Evolutionary conservation across 2,797 vertebrate species (phyloP).

Genomic region (Okamejei kenojei): DNA sequence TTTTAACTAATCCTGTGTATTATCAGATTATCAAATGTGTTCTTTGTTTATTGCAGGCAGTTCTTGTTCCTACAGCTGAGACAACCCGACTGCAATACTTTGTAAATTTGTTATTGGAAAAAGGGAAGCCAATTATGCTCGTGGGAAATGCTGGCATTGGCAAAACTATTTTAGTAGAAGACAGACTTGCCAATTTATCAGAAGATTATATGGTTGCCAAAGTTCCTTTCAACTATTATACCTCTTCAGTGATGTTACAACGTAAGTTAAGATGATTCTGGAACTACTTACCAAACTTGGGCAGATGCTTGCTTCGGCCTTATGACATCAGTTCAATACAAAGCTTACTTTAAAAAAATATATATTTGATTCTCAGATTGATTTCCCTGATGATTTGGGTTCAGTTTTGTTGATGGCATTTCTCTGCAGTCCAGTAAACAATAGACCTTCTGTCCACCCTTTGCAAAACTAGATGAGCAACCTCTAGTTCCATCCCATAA

Average conservation of each 20-base stretch:
- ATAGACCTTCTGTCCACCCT: background rate
- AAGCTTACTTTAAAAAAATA: background rate
- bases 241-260: constrained; percentile 63
- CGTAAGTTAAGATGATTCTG: constrained; percentile 52
- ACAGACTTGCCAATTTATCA: constrained; percentile 58
- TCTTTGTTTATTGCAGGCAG: constrained; percentile 56
- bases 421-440: background rate
- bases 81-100: constrained; percentile 64
- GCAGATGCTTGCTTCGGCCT: background rate
- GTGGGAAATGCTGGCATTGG: constrained; percentile 67
- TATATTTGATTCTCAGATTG: background rate
- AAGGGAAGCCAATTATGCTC: constrained; percentile 67
- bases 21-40: too few relatives aligned
- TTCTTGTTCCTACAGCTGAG: constrained; percentile 69
- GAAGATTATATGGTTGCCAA: constrained; percentile 59
- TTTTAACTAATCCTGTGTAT: background rate
- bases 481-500: background rate
- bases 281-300: background rate
- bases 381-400: background rate
- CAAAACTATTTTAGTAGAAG: constrained; percentile 62
- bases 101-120: constrained; percentile 63
- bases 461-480: background rate
- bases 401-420: background rate
- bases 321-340: background rate
- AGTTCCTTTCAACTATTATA: constrained; percentile 69